These are phyloP conservation scores for Lutraria lutraria DNA, from an alignment of 2,888 invertebrate genomes.

Conservation along the genomic window DNA sequence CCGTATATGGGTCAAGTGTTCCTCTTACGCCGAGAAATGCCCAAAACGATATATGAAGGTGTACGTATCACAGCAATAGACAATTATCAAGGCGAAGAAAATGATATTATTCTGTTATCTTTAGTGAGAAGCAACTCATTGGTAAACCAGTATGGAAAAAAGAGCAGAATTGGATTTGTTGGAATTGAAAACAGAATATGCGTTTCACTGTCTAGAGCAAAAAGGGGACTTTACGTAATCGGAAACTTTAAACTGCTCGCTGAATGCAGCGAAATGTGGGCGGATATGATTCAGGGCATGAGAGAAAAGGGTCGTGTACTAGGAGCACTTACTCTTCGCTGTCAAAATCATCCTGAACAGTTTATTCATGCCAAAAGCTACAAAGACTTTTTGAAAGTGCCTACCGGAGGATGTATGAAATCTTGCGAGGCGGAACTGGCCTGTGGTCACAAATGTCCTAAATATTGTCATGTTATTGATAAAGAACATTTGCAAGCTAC, in stretches of 20 bases:
- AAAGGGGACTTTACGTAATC: constrained; percentile 83
- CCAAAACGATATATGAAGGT: constrained; percentile 72
- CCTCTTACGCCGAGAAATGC: constrained; percentile 72
- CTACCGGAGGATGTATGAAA: constrained; percentile 77
- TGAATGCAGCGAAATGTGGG: constrained; percentile 69
- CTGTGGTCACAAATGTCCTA: constrained; percentile 70
- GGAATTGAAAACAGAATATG: constrained; percentile 82
- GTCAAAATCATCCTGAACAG: constrained; percentile 78
- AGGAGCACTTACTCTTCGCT: constrained; percentile 69
- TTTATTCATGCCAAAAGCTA: constrained; percentile 48
- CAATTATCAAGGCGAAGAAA: constrained; percentile 85
- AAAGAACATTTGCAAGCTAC: constrained; percentile 88
- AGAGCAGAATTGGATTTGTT: constrained; percentile 82
- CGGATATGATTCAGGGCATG: constrained; percentile 64
- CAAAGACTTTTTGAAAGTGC: constrained; percentile 73
- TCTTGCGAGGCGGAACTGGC: constrained; percentile 70
- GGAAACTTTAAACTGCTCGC: constrained; percentile 81
- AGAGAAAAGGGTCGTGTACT: constrained; percentile 53
- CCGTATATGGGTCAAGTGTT: constrained; percentile 83
- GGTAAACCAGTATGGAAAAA: constrained; percentile 7
- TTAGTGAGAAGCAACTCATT: constrained; percentile 81
- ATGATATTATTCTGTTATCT: constrained; percentile 85
- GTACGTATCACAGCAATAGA: constrained; percentile 80
- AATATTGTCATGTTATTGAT: constrained; percentile 86
- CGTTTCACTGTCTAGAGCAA: constrained; percentile 85